phyloP scores from a whole-genome alignment of 2,888 invertebrate genomes.

The Drosophila bunnanda region DNA sequence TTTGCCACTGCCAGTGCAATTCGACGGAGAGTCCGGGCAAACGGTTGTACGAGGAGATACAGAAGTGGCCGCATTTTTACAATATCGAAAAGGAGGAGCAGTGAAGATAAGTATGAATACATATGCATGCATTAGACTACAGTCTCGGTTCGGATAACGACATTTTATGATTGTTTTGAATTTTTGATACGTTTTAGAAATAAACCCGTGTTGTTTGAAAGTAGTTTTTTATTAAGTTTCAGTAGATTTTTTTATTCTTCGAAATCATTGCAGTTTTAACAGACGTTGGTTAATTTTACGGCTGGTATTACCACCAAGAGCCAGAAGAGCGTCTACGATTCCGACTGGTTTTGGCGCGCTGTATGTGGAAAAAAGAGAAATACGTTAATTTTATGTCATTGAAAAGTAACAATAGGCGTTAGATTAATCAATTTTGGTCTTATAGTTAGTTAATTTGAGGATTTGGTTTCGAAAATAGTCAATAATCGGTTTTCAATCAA shows the following conservation, averaged over 20 bases:
- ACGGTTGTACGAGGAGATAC: conserved; percentile 85
- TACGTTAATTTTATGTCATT: background rate
- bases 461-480: background rate
- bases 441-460: background rate
- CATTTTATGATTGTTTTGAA: conserved; percentile 4
- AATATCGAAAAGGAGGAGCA: conserved; percentile 67
- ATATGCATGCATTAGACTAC: background rate
- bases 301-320: conserved; percentile 11
- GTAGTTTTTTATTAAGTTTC: conserved; percentile 33
- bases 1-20: conserved; percentile 86
- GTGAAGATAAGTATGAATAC: conserved; percentile 1
- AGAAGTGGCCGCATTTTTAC: conserved; percentile 86
- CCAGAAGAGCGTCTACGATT: conserved; percentile 38
- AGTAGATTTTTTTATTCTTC: conserved; percentile 53
- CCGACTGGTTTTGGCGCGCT: conserved; percentile 52
- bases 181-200: conserved; percentile 8
- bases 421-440: background rate
- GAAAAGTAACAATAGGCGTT: background rate
- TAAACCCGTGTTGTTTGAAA: conserved; percentile 41
- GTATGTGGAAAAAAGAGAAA: conserved; percentile 26
- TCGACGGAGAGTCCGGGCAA: conserved; percentile 86
- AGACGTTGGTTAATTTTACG: conserved; percentile 41
- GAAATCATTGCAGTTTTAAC: conserved; percentile 51
- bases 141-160: background rate
- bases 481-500: background rate